These are phyloP conservation scores for Smithornis capensis DNA, from an alignment of 2,113 vertebrate genomes.

Conservation along the genomic window DNA sequence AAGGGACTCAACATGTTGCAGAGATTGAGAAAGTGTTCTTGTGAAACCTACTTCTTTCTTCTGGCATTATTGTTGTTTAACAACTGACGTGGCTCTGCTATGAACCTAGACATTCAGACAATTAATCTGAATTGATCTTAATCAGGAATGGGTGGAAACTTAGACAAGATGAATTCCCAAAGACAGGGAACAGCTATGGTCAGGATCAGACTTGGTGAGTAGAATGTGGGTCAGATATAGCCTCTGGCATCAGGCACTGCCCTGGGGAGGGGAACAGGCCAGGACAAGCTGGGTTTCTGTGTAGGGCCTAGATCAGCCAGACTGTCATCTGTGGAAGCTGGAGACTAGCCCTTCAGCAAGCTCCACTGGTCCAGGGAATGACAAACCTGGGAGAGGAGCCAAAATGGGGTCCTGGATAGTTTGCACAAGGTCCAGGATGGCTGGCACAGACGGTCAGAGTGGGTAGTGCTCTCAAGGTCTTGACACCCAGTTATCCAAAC, in stretches of 20 bases:
- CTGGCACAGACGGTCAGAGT: neutral
- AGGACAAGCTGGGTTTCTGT: neutral
- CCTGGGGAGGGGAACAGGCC: no score
- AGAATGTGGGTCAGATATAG: accelerated
- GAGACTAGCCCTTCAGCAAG: neutral
- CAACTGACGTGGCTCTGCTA: accelerated
- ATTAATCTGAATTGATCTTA: no score
- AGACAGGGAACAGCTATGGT: neutral
- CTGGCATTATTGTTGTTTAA: neutral
- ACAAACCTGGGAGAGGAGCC: no score
- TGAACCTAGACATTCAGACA: neutral
- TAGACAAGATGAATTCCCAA: neutral
- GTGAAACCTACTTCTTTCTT: neutral
- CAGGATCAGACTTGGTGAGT: neutral
- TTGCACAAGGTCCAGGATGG: accelerated
- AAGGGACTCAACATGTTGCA: neutral
- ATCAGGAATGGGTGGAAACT: neutral
- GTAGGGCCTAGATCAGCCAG: neutral
- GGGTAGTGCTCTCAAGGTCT: neutral
- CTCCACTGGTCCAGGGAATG: neutral
- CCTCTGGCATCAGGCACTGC: accelerated
- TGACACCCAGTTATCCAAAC: neutral
- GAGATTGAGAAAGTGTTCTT: neutral
- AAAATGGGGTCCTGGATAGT: neutral
- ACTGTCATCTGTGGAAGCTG: accelerated